These are phyloP conservation scores for Pogonocherus hispidulus DNA, from an alignment of 2,888 invertebrate genomes.

Conservation along the genomic window DNA sequence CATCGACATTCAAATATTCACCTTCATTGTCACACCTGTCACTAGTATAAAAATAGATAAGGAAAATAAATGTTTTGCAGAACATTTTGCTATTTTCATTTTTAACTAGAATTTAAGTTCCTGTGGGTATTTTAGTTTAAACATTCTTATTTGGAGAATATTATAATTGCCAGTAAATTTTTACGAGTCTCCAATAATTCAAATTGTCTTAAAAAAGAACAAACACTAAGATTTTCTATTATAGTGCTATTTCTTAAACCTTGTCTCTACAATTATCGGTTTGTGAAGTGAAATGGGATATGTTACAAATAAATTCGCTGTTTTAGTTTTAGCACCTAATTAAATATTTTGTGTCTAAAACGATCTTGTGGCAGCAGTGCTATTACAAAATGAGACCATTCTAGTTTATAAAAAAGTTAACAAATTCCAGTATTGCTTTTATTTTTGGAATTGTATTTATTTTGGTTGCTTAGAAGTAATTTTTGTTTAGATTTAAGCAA, in stretches of 20 bases:
- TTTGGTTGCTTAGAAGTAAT: neutral
- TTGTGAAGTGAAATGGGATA: too few species aligned
- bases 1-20: neutral
- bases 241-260: too few species aligned
- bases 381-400: neutral
- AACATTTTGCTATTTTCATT: too few species aligned
- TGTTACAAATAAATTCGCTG: too few species aligned
- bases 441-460: neutral
- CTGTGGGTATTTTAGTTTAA: too few species aligned
- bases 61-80: neutral
- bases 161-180: too few species aligned
- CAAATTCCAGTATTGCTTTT: neutral
- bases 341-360: neutral
- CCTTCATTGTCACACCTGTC: neutral
- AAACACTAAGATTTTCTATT: too few species aligned
- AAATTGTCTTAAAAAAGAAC: too few species aligned
- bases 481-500: neutral
- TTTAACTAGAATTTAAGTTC: too few species aligned
- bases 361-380: conserved; percentile 12
- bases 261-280: too few species aligned
- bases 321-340: neutral
- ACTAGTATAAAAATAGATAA: neutral
- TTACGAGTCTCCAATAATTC: too few species aligned
- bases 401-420: neutral
- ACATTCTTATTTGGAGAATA: too few species aligned